A percentile compares a stretch with the other conserved stretches of the same genome.
Conservation (phyloP, 2,113 vertebrate genomes). For the Suricata suricatta region DNA sequence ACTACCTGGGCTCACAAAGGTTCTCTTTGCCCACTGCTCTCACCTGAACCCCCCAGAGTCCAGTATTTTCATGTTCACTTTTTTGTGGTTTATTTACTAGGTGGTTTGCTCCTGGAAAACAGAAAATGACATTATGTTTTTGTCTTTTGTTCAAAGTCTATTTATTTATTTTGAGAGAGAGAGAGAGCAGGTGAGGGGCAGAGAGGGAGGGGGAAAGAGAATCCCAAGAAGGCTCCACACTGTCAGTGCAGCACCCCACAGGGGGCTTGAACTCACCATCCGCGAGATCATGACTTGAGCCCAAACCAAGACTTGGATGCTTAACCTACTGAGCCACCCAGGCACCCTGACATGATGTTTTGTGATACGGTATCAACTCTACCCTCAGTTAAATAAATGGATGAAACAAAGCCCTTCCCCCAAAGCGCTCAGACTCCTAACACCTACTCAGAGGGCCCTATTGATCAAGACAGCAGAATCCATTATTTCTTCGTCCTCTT, state of each 20-base stretch:
- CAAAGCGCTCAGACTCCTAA: background rate
- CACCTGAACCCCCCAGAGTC: background rate
- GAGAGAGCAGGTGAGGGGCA: too few species aligned
- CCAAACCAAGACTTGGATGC: too few species aligned
- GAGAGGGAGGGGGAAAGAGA: too few species aligned
- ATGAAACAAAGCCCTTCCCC: background rate
- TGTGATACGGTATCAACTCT: background rate
- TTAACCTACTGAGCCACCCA: too few species aligned
- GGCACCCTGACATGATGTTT: background rate
- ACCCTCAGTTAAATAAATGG: background rate
- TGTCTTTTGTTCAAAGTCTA: too few species aligned
- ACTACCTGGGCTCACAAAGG: background rate
- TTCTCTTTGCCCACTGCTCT: background rate
- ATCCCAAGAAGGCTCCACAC: too few species aligned
- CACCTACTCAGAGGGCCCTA: background rate
- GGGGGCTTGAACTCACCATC: too few species aligned
- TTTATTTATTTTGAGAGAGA: too few species aligned
- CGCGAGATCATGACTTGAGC: too few species aligned
- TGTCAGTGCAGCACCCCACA: too few species aligned
- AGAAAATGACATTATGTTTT: background rate
- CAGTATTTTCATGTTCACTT: background rate
- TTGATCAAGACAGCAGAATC: background rate
- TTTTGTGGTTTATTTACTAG: background rate
- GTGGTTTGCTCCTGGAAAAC: background rate
- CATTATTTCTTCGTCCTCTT: background rate